Base-by-base conservation (phyloP, 1,140 invertebrate species). In the Euura saliciscinereae region DNA sequence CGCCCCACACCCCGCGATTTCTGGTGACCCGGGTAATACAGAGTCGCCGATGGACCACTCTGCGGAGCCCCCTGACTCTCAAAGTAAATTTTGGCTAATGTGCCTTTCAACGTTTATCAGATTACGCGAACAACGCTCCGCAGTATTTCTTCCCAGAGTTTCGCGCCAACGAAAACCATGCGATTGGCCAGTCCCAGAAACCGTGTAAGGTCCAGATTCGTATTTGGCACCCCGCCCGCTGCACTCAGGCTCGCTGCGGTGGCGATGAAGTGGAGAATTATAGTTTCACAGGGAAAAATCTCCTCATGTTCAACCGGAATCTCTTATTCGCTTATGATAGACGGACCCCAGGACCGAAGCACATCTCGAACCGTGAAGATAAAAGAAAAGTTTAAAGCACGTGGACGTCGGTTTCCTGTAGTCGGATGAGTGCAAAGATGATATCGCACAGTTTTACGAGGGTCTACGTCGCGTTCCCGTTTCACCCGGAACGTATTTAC, bases 71-170 rank as follows among this genome's bases (percentile, higher is more conserved):
- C 66, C 28, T 13, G 11, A 44, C 13, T 42, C 66, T 67, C 66
- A 13, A 67, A 67, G 66, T 67, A 67, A 67, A 67, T 67, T 67
- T 67, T 67, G 28, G 66, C 66, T 67, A 67, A 67, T 67, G 66
- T 28, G 66, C 66, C 43, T 67, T 67, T 67, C 66, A 67, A 67
- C 66, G 66, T 42, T 67, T 67, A 67, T 67, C 42, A 44, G 66
- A 67, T 67, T 67, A 67, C 66, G 66, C 8, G 66, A 8, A 10
- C 66, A 42, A 67, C 8, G 66, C 8, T 42, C 10, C 11, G 13
- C 66, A 44, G 66, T 67, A 67, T 67, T 42, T 67, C 66, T 67
- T 67, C 66, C 11, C 2, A 42, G 66, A 44, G 66, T 11, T 8
- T 8, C 5, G 28, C 51, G 3, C 13, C 51, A n/a, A n/a, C 5